Percentiles rank a stretch among this genome's conserved stretches.
Conservation (phyloP, 2,888 invertebrate genomes). For the Rhogogaster chlorosoma region DNA sequence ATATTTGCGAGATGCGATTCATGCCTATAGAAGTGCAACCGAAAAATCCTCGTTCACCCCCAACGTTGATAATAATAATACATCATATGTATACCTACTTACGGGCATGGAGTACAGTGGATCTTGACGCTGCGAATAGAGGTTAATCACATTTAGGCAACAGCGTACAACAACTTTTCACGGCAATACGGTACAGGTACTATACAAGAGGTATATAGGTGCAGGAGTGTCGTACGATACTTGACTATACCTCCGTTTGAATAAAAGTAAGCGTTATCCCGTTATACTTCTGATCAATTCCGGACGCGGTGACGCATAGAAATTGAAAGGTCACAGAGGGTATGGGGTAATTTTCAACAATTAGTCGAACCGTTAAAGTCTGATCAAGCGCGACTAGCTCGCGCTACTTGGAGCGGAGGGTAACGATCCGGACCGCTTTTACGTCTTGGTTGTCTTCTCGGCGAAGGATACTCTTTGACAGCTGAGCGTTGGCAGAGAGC, state of each 20-base stretch:
- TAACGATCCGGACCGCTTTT: background rate
- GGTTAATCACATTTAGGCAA: background rate
- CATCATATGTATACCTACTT: background rate
- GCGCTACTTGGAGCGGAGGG: background rate
- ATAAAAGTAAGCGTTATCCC: background rate
- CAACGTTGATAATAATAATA: background rate
- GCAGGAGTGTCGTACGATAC: background rate
- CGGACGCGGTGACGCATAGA: background rate
- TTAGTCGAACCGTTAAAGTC: background rate
- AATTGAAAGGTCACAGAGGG: background rate
- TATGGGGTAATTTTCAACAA: background rate
- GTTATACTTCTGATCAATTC: background rate
- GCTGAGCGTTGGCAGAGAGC: constrained; percentile 25
- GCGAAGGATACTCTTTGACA: constrained; percentile 36
- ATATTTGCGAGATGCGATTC: background rate
- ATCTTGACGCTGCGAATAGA: background rate
- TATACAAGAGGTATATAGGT: background rate
- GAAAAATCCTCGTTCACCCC: background rate
- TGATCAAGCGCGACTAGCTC: background rate
- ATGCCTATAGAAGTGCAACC: background rate
- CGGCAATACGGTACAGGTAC: background rate
- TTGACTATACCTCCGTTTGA: background rate
- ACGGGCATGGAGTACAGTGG: background rate
- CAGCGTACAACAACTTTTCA: background rate
- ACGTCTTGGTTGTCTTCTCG: constrained; percentile 25